These are phyloP conservation scores for Meloidogyne hapla DNA, from an alignment of 1,140 invertebrate species.

Conservation along the genomic window DNA sequence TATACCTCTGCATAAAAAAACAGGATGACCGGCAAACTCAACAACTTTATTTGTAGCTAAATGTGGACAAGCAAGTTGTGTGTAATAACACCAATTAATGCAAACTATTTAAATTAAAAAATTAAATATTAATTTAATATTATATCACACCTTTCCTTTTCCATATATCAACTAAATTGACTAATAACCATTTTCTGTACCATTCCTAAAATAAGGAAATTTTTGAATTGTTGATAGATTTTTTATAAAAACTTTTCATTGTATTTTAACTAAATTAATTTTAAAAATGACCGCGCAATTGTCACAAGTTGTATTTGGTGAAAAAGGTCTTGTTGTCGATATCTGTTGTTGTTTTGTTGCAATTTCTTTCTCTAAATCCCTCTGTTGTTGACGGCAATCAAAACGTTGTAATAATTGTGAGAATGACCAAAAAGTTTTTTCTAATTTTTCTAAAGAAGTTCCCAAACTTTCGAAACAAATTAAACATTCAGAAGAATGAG, in stretches of 20 bases:
- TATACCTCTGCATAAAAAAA: conserved; percentile 60
- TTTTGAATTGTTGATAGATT: not conserved
- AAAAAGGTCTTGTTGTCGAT: conserved; percentile 61
- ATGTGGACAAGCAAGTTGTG: conserved; percentile 62
- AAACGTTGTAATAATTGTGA: conserved; percentile 51
- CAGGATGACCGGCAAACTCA: conserved; percentile 62
- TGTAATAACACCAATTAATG: conserved; percentile 64
- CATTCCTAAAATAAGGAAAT: conserved; percentile 48
- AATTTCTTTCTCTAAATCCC: not conserved
- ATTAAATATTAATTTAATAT: not conserved
- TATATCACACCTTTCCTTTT: conserved; percentile 35
- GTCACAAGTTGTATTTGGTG: conserved; percentile 61
- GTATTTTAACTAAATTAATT: not conserved
- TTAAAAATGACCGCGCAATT: conserved; percentile 54
- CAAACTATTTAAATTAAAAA: conserved; percentile 35
- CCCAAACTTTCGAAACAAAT: conserved; percentile 47
- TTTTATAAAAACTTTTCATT: not conserved
- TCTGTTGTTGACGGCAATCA: conserved; percentile 52
- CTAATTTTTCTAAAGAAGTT: conserved; percentile 32
- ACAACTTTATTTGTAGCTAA: conserved; percentile 56
- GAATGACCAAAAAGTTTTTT: conserved; percentile 47
- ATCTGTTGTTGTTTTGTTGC: conserved; percentile 47
- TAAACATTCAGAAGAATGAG: conserved; percentile 36
- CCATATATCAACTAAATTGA: conserved; percentile 59
- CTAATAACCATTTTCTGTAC: conserved; percentile 63